Conservation (phyloP, 2,797 vertebrate species). For the Helostoma temminkii region DNA sequence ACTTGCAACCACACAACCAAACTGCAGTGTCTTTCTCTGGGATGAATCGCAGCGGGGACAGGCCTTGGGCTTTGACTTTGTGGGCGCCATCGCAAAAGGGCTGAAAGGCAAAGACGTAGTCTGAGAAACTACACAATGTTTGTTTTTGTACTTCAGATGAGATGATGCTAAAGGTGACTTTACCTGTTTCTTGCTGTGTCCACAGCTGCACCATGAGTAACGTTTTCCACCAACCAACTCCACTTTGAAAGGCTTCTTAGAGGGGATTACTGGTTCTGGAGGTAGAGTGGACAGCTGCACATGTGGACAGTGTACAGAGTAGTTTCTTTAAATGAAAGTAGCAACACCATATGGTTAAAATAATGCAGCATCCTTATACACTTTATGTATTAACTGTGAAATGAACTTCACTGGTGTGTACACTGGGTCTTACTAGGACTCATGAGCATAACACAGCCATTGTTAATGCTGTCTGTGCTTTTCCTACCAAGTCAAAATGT, state of each 20-base stretch:
- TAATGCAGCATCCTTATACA: background rate
- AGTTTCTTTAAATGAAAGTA: background rate
- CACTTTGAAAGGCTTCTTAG: constrained; percentile 86
- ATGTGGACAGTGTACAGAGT: constrained; percentile 30
- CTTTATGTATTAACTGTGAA: background rate
- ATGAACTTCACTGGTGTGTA: background rate
- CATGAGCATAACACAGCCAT: too few species aligned
- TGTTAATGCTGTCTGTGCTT: too few species aligned
- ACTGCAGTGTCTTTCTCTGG: constrained; percentile 66
- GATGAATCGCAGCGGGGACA: constrained; percentile 84
- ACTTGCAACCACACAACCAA: constrained; percentile 90
- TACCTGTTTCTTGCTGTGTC: constrained; percentile 89
- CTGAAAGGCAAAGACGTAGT: constrained; percentile 64
- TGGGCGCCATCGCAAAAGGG: constrained; percentile 91
- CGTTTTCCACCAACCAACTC: constrained; percentile 84
- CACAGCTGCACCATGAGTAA: constrained; percentile 90
- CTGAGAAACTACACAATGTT: background rate
- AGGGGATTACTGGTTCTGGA: constrained; percentile 76
- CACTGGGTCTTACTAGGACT: too few species aligned
- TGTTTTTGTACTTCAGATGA: background rate
- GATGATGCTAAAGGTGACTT: background rate
- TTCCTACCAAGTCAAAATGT: too few species aligned
- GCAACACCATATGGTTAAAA: background rate
- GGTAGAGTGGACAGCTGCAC: constrained; percentile 57
- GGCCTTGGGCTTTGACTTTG: constrained; percentile 70